These are phyloP conservation scores for Phrynosoma blainvillii DNA, from an alignment of 2,113 vertebrate genomes.

Conservation along the genomic window DNA sequence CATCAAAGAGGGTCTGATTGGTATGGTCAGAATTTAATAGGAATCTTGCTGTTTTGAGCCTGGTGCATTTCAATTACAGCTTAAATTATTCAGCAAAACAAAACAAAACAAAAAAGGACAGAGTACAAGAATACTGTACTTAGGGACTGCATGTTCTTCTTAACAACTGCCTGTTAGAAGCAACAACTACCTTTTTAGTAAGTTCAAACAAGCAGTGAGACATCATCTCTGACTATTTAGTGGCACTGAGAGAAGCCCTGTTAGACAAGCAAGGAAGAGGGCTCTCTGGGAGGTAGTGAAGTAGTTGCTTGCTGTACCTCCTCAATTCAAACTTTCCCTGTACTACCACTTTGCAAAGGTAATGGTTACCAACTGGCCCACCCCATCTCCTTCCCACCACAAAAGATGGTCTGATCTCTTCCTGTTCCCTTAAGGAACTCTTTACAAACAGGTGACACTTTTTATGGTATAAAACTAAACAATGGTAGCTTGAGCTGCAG, in stretches of 20 bases:
- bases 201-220: not conserved
- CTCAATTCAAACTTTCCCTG: not conserved
- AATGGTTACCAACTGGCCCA: not conserved
- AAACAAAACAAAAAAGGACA: not conserved
- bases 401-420: too few species aligned
- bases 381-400: too few species aligned
- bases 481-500: too few species aligned
- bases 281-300: not conserved
- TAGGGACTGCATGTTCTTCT: not conserved
- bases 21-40: not conserved
- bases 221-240: not conserved
- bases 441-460: not conserved
- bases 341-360: not conserved
- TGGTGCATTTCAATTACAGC: not conserved
- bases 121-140: not conserved
- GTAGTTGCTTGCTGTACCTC: not conserved
- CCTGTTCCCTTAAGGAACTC: not conserved
- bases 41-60: not conserved
- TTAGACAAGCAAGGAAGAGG: not conserved
- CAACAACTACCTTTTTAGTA: too few species aligned
- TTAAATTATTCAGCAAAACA: not conserved
- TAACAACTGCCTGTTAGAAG: too few species aligned
- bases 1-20: not conserved
- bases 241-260: not conserved
- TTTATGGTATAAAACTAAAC: not conserved